Conservation (phyloP, 2,797 vertebrate species). For the Cuniculus paca region DNA sequence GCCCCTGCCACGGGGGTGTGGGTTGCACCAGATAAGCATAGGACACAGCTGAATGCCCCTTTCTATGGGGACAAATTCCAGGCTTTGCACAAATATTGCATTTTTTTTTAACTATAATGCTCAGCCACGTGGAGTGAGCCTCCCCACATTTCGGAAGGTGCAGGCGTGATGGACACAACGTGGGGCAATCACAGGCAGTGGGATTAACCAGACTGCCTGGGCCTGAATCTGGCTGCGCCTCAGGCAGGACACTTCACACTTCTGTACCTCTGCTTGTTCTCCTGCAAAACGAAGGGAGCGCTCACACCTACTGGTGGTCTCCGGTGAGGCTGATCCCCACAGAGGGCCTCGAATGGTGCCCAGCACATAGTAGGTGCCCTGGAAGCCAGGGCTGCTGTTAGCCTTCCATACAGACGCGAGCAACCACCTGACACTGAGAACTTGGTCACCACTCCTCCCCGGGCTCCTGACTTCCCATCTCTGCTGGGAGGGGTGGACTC, state of each 20-base stretch:
- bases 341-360: rapidly evolving
- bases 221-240: background rate
- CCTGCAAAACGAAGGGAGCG: background rate
- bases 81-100: background rate
- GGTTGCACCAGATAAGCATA: rapidly evolving
- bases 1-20: background rate
- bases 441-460: background rate
- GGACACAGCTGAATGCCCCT: background rate
- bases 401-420: background rate
- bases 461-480: background rate
- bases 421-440: background rate
- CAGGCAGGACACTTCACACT: background rate
- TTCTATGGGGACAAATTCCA: background rate
- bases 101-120: background rate
- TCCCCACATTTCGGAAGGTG: rapidly evolving
- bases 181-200: background rate
- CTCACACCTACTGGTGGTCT: background rate
- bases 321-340: background rate
- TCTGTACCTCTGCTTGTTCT: background rate
- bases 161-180: rapidly evolving
- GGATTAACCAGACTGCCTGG: background rate
- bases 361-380: background rate
- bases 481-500: background rate
- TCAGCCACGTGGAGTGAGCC: background rate
- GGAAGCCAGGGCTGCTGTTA: background rate